A percentile compares a stretch with the other conserved stretches of the same genome.
Evolutionary conservation across 2,888 invertebrate genomes (phyloP).

Genomic region (Diarsia rubi): DNA sequence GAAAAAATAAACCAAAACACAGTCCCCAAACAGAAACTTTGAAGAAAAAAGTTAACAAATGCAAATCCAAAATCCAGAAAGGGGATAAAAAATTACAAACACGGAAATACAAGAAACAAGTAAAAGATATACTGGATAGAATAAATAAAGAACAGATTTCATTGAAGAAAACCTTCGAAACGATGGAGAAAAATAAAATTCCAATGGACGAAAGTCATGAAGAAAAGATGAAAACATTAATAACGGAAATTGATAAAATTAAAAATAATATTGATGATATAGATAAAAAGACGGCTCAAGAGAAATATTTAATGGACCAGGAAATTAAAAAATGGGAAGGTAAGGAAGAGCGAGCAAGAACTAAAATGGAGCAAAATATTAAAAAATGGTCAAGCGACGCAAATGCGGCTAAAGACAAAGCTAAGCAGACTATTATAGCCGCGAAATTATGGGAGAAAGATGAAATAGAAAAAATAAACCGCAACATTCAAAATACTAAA

Average conservation of each 20-base stretch:
- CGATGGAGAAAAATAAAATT: not conserved
- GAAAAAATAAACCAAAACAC: slow-evolving; percentile 24
- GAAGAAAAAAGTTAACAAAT: not conserved
- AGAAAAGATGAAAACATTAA: not conserved
- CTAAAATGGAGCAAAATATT: not conserved
- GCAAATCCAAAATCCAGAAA: not conserved
- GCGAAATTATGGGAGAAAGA: not conserved
- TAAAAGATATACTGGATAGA: not conserved
- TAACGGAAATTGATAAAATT: not conserved
- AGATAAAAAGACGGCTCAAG: not conserved
- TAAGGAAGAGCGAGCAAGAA: slow-evolving; percentile 5
- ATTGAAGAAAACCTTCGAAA: not conserved
- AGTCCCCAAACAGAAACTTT: not conserved
- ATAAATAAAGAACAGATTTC: not conserved
- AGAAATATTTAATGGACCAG: not conserved
- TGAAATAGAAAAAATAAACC: slow-evolving; percentile 8
- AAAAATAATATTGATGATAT: slow-evolving; percentile 13
- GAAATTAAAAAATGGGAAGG: slow-evolving; percentile 15
- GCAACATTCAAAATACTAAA: slow-evolving; percentile 17
- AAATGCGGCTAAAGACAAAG: slow-evolving; percentile 6
- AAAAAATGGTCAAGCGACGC: not conserved
- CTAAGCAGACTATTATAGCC: slow-evolving; percentile 7
- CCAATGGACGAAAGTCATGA: slow-evolving; percentile 1
- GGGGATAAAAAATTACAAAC: not conserved
- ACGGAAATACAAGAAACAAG: not conserved